Evolutionary conservation across 2,113 vertebrate genomes (phyloP).

Genomic region (Colossoma macropomum): DNA sequence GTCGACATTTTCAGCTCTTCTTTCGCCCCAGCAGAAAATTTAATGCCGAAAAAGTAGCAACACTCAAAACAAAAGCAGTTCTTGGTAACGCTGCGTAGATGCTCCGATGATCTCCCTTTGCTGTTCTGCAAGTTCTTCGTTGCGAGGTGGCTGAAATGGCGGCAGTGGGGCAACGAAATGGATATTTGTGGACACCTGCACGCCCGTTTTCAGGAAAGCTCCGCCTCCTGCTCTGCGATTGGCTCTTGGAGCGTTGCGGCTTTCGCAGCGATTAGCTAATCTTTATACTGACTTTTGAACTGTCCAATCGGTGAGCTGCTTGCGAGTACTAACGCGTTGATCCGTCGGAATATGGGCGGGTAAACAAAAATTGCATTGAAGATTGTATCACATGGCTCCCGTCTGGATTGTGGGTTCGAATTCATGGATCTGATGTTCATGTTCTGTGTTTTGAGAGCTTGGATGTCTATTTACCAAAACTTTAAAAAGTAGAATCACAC

Average conservation of each 20-base stretch:
- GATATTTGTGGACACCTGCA: constrained; percentile 12
- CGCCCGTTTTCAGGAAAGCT: not conserved
- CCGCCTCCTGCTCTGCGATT: not conserved
- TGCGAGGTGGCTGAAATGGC: constrained; percentile 39
- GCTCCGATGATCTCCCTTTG: too few relatives aligned
- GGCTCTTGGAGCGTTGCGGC: not conserved
- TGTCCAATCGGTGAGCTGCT: not conserved
- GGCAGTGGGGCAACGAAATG: constrained; percentile 31
- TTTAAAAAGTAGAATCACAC: too few relatives aligned
- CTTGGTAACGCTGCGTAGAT: not conserved
- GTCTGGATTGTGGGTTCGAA: too few relatives aligned
- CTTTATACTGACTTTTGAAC: not conserved
- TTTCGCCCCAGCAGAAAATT: not conserved
- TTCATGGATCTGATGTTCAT: too few relatives aligned
- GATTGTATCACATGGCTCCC: too few relatives aligned
- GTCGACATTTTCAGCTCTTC: constrained; percentile 67
- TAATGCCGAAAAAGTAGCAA: not conserved
- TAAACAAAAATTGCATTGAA: too few relatives aligned
- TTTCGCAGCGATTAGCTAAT: not conserved
- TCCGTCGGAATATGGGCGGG: not conserved
- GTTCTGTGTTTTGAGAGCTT: too few relatives aligned
- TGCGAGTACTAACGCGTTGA: too few relatives aligned
- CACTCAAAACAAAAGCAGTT: not conserved
- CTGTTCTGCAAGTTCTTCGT: too few relatives aligned
- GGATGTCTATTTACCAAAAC: too few relatives aligned